phyloP scores from a whole-genome alignment of 2,113 vertebrate genomes.

The Poecilia latipinna region DNA sequence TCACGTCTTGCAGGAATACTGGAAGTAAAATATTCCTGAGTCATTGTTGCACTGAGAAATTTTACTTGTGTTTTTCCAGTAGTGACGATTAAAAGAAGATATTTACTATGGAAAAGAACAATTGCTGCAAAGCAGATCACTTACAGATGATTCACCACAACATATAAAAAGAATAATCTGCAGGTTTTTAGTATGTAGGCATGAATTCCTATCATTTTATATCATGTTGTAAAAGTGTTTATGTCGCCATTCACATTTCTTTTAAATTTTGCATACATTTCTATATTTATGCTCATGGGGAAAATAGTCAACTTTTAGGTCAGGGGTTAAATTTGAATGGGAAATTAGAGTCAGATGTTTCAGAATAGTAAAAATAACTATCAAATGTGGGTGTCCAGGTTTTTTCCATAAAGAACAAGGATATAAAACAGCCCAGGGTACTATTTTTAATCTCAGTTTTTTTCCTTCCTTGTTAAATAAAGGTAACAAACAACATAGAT shows the following conservation, averaged over 20 bases:
- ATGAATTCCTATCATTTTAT: not conserved
- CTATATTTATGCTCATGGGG: not conserved
- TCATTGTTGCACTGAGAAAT: not conserved
- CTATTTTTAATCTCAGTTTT: no score
- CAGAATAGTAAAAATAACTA: not conserved
- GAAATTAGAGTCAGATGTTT: not conserved
- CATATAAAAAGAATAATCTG: not conserved
- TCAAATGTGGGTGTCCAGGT: not conserved
- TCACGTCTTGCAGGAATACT: no score
- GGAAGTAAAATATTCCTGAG: not conserved
- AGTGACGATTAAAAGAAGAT: not conserved
- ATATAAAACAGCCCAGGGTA: not conserved
- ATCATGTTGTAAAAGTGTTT: not conserved
- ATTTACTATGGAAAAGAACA: not conserved
- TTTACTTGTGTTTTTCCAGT: conserved; percentile 1
- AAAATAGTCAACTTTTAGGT: not conserved
- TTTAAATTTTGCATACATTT: not conserved
- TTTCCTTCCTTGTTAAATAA: no score
- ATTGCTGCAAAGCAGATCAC: not conserved
- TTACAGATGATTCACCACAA: not conserved
- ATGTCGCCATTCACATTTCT: not conserved
- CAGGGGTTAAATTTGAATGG: not conserved
- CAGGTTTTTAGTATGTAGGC: not conserved
- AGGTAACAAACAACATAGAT: no score
- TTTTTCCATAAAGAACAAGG: not conserved